Evolutionary conservation across 1,140 invertebrate genomes (phyloP).

Genomic region (Neodiprion fabricii): DNA sequence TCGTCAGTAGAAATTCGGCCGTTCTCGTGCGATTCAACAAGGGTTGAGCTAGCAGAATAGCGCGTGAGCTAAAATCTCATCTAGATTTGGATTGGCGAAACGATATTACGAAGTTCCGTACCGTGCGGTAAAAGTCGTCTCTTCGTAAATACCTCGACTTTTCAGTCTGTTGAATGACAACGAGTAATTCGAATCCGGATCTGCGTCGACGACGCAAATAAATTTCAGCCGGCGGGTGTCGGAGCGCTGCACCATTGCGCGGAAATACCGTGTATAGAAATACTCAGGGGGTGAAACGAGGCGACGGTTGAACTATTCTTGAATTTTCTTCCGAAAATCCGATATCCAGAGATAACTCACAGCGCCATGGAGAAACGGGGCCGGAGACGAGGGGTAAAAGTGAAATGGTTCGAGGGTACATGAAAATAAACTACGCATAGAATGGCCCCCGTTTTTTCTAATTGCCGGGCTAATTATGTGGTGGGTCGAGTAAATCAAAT

Average conservation of each 20-base stretch:
- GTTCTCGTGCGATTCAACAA: background rate
- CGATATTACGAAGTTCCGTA: no score
- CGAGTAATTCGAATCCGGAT: background rate
- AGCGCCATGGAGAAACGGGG: no score
- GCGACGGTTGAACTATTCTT: background rate
- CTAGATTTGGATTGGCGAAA: no score
- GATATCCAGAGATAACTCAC: background rate
- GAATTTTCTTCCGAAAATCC: background rate
- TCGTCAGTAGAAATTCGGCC: background rate
- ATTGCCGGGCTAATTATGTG: conserved; percentile 21
- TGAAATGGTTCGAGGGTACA: no score
- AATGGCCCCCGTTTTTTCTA: background rate
- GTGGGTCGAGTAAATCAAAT: conserved; percentile 42
- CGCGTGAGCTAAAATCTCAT: no score
- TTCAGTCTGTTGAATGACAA: background rate
- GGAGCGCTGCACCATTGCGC: background rate
- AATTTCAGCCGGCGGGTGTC: background rate
- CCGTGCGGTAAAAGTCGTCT: no score
- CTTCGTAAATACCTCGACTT: no score
- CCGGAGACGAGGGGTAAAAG: no score
- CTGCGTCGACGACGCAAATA: background rate
- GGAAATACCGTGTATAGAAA: background rate
- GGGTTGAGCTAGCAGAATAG: no score
- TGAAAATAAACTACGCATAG: background rate
- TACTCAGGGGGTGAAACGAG: no score